phyloP scores from a whole-genome alignment of 2,888 invertebrate genomes.

The Liposcelis brunnea region DNA sequence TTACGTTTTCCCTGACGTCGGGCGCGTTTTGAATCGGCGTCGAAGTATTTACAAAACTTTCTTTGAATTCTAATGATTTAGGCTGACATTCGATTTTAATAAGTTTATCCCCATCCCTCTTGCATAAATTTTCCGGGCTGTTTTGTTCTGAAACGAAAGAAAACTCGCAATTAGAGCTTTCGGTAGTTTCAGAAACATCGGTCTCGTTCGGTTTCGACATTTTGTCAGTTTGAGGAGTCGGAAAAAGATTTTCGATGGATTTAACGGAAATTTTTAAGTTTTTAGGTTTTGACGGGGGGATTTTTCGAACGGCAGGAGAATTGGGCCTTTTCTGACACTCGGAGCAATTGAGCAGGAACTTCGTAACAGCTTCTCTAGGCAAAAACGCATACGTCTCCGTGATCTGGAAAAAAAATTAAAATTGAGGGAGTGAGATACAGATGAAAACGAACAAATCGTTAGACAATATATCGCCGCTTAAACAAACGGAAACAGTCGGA shows the following conservation, averaged over 20 bases:
- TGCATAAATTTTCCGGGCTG: slow-evolving; percentile 7
- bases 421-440: too few relatives aligned
- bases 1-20: too few relatives aligned
- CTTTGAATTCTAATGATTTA: too few relatives aligned
- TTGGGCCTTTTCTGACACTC: slow-evolving; percentile 63
- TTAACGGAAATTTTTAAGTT: background rate
- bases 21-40: background rate
- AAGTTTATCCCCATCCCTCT: background rate
- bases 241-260: too few relatives aligned
- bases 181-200: slow-evolving; percentile 1
- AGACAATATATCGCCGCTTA: too few relatives aligned
- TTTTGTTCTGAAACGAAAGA: slow-evolving; percentile 1
- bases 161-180: background rate
- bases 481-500: background rate
- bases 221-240: too few relatives aligned
- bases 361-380: slow-evolving; percentile 89
- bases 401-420: slow-evolving; percentile 51
- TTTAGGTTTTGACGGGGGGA: slow-evolving; percentile 18
- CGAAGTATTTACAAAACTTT: background rate
- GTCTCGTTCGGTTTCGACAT: background rate
- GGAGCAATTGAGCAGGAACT: slow-evolving; percentile 84
- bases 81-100: too few relatives aligned
- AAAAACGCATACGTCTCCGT: slow-evolving; percentile 92
- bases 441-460: too few relatives aligned
- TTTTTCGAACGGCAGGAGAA: slow-evolving; percentile 28